Evolutionary conservation across 2,888 invertebrate genomes (phyloP), one percentile per base, ranked within the genome.

Genomic region (Tyria jacobaeae): DNA sequence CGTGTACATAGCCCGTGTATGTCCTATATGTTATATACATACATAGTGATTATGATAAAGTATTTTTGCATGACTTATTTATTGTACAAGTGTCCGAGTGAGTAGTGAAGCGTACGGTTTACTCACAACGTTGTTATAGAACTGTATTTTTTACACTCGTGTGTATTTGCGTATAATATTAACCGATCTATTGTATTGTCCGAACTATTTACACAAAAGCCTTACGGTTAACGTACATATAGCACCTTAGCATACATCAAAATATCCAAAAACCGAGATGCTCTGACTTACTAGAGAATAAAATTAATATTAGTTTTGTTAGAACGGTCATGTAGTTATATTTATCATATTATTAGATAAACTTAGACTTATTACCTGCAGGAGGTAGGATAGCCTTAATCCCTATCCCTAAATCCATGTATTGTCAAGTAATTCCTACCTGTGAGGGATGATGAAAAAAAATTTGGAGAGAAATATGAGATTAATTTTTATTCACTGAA

Each of bases 51-150:
- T 75, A 80, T 76, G 80, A 80, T 79, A 80, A 83, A 76, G 82
- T 86, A 85, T 85, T 85, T 86, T 85, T 85, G 84, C 85, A 86
- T 86, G 83, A 83, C 71, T 82, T 71, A 72, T 75, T 79, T 79
- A 73, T 77, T 67, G 71, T 75, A 67, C 56, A 66, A 62, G 62
- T 75, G 71, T 74, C 71, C 67, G 68, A 66, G 56, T 76, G 74
- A 75, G 73, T 66, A 67, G 72, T 66, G 58, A 62, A 62, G 60
- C 64, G 67, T 76, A 78, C 75, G 78, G 72, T 78, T 79, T 77
- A 76, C 78, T 76, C 71, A 70, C 66, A 57, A 61, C 73, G 73
- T 76, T 64, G 35, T 49, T 27, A n/a, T 60, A 34, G 51, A 35
- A 52, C 15, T 31, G 31, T 24, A 24, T 47, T 47, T 14, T 35